Evolutionary conservation across 2,888 invertebrate species (phyloP), one percentile per base, ranked within the genome.

Genomic region (Molorchus minor): DNA sequence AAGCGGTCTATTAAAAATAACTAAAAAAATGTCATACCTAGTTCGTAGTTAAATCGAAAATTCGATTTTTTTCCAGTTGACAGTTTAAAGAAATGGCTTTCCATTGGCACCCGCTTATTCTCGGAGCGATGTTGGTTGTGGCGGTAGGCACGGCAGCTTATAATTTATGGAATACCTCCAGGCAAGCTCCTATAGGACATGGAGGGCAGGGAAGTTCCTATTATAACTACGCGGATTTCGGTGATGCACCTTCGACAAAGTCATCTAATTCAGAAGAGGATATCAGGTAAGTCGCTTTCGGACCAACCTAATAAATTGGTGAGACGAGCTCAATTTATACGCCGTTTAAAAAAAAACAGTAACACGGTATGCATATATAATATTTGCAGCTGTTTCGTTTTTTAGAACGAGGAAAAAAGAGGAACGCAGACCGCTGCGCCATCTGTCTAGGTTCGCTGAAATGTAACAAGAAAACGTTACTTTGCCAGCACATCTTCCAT

Each of bases 401-500:
- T n/a, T n/a, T n/a, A n/a, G n/a, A n/a, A n/a, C n/a, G n/a, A n/a
- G n/a, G n/a, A 12, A 33, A 33, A n/a, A 54, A 38, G 41, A 25
- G 44, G 16, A 47, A 45, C 20, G n/a, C 12, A 15, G 58, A 62
- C 17, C 38, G 40, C 2, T 66, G 66, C 21, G 46, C 58, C 10
- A 66, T 66, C 54, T 66, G 66, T 33, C 56, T 66, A 49, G 62
- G 54, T 30, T 16, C n/a, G 1, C 16, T 66, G 43, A 49, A 33
- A 5, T 25, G 2, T 2, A 10, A 58, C 29, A 12, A 57, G 12
- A 44, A 36, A 33, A 43, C 53, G 8, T 49, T 68, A 1, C 15
- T 46, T 7, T 68, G 67, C 36, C 15, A n/a, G 1, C 67, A 68
- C 33, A 20, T 41, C 19, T 68, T 68, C 45, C 67, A 68, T 45